Percentiles rank a stretch among this genome's conserved stretches.
These are phyloP conservation scores for Oostethus manadensis DNA, from an alignment of 2,113 vertebrate genomes.

Conservation along the genomic window DNA sequence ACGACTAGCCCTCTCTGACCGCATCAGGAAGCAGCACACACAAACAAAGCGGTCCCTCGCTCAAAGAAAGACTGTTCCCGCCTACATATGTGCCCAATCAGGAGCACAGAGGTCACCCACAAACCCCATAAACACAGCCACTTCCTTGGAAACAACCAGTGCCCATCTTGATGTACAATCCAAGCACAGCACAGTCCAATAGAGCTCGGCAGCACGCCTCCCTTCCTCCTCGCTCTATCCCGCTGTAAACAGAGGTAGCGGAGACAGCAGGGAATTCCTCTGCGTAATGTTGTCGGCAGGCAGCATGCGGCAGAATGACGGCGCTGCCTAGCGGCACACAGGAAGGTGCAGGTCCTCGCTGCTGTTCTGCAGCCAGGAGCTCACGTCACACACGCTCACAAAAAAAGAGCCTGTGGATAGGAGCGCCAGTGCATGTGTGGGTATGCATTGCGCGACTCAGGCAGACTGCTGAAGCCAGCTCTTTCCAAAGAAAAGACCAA, in stretches of 20 bases:
- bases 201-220: slow-evolving; percentile 47
- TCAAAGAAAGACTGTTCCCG: slow-evolving; percentile 27
- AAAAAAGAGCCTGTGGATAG: neutral
- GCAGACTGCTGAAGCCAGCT: slow-evolving; percentile 65
- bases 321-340: slow-evolving; percentile 46
- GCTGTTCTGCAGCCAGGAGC: slow-evolving; percentile 42
- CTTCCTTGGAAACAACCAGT: slow-evolving; percentile 20
- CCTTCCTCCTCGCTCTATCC: slow-evolving; percentile 22
- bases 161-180: slow-evolving; percentile 38
- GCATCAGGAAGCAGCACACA: slow-evolving; percentile 56
- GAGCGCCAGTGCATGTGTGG: slow-evolving; percentile 25
- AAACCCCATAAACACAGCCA: slow-evolving; percentile 13
- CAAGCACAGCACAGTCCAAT: slow-evolving; percentile 42
- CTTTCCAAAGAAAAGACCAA: slow-evolving; percentile 41
- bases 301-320: slow-evolving; percentile 65
- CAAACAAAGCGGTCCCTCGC: slow-evolving; percentile 16
- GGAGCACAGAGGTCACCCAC: slow-evolving; percentile 22
- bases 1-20: slow-evolving; percentile 90
- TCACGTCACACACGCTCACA: slow-evolving; percentile 11
- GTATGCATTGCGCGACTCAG: slow-evolving; percentile 45
- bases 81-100: slow-evolving; percentile 37
- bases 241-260: slow-evolving; percentile 30
- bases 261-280: slow-evolving; percentile 65
- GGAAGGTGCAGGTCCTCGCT: slow-evolving; percentile 52
- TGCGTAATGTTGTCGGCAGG: slow-evolving; percentile 58